Evolutionary conservation across 2,113 vertebrate species (phyloP), one percentile per base, ranked within the genome.

Genomic region (Corvus cornix): DNA sequence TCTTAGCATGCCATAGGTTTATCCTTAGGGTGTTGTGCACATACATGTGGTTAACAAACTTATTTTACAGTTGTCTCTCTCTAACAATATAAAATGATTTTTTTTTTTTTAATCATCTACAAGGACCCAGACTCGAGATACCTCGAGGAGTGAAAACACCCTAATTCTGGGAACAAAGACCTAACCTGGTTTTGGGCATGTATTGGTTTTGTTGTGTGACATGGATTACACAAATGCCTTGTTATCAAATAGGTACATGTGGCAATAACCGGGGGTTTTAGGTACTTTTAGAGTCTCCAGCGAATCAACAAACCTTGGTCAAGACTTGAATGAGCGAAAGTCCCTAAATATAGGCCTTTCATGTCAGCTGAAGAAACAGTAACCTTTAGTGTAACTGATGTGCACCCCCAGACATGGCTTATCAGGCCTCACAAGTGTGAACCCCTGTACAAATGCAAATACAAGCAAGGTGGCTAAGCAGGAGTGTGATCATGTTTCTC

Each of bases 401-500:
- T 7, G 7, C 19, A 21, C 8, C 5, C 11, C 26, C 30, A 22
- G 20, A n/a, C 5, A 37, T 6, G 0, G 10, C 3, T 83, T 20
- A 23, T 18, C 31, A 59, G 31, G n/a, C 26, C 14, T 55, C 23
- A 17, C 11, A 22, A 9, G 14, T 2, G 19, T 18, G 31, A 78
- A 14, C 1, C 6, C 13, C 19, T 14, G 10, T 9, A 18, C 14
- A 44, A 78, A 41, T 4, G 6, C 6, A 52, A 77, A 58, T 7
- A 49, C 13, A 56, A 59, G 19, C 15, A 53, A 64, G 21, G 19
- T 30, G 83, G 35, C 26, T 26, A 17, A 67, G n/a, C 4, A 13
- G 2, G 30, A 56, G 33, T 0, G 5, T 0, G 2, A 21, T 27
- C 20, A 8, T 1, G 3, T 20, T 62, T 60, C 24, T n/a, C 44